phyloP scores from a whole-genome alignment of 2,797 vertebrate species.

The Manis crassicaudata region DNA sequence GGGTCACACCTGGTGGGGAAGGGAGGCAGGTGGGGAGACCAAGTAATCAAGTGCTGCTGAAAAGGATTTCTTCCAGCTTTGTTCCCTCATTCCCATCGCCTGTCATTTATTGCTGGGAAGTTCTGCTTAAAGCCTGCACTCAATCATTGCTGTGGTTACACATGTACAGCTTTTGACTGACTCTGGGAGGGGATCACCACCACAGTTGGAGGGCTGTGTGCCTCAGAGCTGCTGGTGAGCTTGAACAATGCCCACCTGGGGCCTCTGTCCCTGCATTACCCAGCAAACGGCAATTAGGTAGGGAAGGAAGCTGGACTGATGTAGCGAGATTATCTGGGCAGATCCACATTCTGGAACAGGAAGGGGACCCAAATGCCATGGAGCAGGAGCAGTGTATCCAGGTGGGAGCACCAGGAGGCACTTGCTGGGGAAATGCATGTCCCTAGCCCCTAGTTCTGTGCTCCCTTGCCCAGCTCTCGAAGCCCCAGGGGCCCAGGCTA shows the following conservation, averaged over 20 bases:
- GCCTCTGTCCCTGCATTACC: neutral
- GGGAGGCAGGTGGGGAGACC: neutral
- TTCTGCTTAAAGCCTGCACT: neutral
- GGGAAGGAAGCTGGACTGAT: neutral
- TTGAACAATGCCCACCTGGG: accelerated
- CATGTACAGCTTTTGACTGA: neutral
- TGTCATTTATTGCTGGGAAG: neutral
- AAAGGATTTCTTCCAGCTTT: neutral
- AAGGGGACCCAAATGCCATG: neutral
- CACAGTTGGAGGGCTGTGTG: neutral
- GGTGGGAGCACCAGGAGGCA: neutral
- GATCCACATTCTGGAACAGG: neutral
- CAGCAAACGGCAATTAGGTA: neutral
- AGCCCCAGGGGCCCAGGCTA: neutral
- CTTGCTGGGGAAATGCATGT: neutral
- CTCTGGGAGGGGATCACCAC: neutral
- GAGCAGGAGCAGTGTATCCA: neutral
- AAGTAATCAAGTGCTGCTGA: neutral
- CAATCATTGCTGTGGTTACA: neutral
- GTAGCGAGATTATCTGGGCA: neutral
- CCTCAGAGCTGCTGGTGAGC: neutral
- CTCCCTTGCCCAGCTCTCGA: neutral
- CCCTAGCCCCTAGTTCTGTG: neutral
- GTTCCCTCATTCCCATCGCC: neutral
- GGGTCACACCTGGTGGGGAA: neutral